Conservation (phyloP, 2,113 vertebrate species). For the Phalacrocorax pelagicus region DNA sequence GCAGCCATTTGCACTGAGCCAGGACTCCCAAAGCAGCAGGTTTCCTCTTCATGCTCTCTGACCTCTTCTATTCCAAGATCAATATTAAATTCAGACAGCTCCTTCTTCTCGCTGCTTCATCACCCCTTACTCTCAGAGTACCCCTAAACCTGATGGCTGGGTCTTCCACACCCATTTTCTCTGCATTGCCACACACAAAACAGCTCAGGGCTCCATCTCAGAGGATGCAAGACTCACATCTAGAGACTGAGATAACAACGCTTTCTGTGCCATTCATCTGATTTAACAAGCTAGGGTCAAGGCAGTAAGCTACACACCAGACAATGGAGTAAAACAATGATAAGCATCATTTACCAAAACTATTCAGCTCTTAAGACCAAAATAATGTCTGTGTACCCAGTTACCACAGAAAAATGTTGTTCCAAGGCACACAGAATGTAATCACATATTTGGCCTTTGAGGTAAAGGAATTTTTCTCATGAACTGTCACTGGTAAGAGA, state of each 20-base stretch:
- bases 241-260: not conserved
- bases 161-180: not conserved
- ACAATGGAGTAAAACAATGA: not conserved
- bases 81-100: not conserved
- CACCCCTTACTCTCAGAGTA: not conserved
- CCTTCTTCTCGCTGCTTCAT: not conserved
- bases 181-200: not conserved
- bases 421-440: not conserved
- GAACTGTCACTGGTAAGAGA: not conserved
- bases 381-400: not conserved
- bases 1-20: not conserved
- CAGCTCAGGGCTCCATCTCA: fast-evolving
- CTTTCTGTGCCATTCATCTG: fast-evolving
- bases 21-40: not conserved
- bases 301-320: not conserved
- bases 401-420: not conserved
- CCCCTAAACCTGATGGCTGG: not conserved
- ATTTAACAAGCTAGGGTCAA: not conserved
- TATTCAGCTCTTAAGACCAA: not conserved
- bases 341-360: not conserved
- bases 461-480: slow-evolving; percentile 1
- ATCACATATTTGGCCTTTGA: not conserved
- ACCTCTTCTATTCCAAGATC: not conserved
- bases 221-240: not conserved
- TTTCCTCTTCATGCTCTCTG: not conserved